Evolutionary conservation across 2,113 vertebrate genomes (phyloP).

Genomic region (Hemiprocne comata): DNA sequence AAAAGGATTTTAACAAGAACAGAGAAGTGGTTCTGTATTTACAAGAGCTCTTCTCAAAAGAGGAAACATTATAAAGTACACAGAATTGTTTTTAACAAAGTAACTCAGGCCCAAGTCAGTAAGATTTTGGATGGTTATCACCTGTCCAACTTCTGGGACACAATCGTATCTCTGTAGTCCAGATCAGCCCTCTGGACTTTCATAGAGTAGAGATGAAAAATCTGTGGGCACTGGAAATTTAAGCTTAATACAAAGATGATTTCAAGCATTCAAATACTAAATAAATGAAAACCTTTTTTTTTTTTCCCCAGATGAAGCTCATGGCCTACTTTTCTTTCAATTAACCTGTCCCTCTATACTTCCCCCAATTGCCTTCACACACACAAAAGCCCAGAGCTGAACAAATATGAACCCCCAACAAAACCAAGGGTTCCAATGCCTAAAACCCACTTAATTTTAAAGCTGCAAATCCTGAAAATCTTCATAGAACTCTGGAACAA

Average conservation of each 20-base stretch:
- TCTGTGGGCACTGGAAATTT: background rate
- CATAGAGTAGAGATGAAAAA: background rate
- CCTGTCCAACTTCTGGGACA: background rate
- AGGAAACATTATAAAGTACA: background rate
- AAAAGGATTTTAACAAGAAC: background rate
- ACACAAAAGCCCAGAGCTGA: slow-evolving; percentile 16
- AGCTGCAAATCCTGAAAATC: background rate
- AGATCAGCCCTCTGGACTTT: background rate
- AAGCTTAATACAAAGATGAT: background rate
- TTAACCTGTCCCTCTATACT: slow-evolving; percentile 17
- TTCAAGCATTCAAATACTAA: background rate
- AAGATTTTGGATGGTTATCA: background rate
- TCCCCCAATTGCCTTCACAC: background rate
- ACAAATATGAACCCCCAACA: background rate
- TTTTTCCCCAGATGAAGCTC: background rate
- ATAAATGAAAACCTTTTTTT: background rate
- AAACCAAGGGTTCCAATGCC: background rate
- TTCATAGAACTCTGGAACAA: background rate
- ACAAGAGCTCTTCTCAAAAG: background rate
- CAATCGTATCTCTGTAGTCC: background rate
- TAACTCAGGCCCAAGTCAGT: background rate
- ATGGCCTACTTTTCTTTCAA: slow-evolving; percentile 24
- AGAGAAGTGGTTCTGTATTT: background rate
- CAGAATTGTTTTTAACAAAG: background rate
- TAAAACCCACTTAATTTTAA: background rate